Conservation (phyloP, 2,888 invertebrate genomes). For the Dicycla oo region DNA sequence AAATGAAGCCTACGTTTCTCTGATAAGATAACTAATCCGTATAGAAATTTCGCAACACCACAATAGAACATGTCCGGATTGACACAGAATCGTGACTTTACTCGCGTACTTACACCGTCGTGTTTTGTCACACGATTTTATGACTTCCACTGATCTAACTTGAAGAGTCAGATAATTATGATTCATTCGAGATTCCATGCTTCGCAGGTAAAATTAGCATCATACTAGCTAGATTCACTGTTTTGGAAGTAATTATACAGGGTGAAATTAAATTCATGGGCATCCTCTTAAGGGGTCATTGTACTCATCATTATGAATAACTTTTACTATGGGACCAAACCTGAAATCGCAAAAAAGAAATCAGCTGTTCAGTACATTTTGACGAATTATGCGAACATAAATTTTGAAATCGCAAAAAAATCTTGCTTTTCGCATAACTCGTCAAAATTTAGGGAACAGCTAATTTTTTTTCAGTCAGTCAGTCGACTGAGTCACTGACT, state of each 20-base stretch:
- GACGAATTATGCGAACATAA: no score
- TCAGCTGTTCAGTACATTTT: no score
- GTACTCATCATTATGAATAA: no score
- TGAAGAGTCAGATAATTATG: not conserved
- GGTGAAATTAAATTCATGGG: not conserved
- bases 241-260: no score
- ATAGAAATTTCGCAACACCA: constrained; percentile 30
- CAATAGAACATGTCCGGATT: constrained; percentile 20
- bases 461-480: no score
- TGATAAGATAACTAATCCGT: constrained; percentile 28
- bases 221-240: not conserved
- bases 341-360: no score
- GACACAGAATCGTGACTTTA: constrained; percentile 37
- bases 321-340: no score
- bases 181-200: not conserved
- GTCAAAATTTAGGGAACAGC: no score
- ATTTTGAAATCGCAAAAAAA: no score
- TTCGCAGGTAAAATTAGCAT: not conserved
- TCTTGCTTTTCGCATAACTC: no score
- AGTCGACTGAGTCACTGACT: not conserved
- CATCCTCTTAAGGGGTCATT: not conserved
- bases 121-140: constrained; percentile 14
- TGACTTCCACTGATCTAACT: constrained; percentile 9
- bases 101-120: not conserved
- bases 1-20: constrained; percentile 14